Conservation (phyloP, 2,888 invertebrate species). For the Drosophila nr. perissopoda region DNA sequence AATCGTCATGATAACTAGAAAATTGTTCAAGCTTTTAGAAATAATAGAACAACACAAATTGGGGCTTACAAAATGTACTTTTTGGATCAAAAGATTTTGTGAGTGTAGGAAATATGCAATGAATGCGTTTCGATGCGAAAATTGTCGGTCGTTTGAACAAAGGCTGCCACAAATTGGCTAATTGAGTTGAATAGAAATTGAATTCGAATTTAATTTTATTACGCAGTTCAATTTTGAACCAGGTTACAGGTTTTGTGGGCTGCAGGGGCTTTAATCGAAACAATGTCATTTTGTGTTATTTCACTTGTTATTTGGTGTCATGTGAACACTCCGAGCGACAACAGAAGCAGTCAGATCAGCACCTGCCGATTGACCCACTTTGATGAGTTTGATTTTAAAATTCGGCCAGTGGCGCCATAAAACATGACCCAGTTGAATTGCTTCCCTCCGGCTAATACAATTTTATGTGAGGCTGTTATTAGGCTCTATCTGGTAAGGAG, state of each 20-base stretch:
- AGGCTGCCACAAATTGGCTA: constrained; percentile 8
- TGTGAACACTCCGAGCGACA: neutral
- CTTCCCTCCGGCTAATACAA: constrained; percentile 72
- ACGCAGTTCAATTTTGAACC: constrained; percentile 15
- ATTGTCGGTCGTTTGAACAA: neutral
- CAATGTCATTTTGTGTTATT: constrained; percentile 21
- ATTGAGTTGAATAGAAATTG: constrained; percentile 20
- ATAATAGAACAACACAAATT: neutral
- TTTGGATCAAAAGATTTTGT: neutral
- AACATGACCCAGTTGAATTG: constrained; percentile 79
- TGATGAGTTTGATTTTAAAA: constrained; percentile 49
- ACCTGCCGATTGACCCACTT: constrained; percentile 57
- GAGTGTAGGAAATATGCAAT: neutral
- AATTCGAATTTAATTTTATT: constrained; percentile 30
- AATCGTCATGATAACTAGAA: neutral
- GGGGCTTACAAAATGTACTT: neutral
- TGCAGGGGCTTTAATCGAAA: constrained; percentile 7
- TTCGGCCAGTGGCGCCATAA: constrained; percentile 61
- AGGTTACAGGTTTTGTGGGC: constrained; percentile 4
- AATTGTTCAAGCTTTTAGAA: neutral
- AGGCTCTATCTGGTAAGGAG: constrained; percentile 49
- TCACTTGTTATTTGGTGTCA: constrained; percentile 9
- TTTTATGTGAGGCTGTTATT: constrained; percentile 77
- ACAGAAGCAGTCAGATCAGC: constrained; percentile 2
- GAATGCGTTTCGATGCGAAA: neutral